These are phyloP conservation scores for Chirona hameri DNA, from an alignment of 2,888 invertebrate genomes.

Conservation along the genomic window DNA sequence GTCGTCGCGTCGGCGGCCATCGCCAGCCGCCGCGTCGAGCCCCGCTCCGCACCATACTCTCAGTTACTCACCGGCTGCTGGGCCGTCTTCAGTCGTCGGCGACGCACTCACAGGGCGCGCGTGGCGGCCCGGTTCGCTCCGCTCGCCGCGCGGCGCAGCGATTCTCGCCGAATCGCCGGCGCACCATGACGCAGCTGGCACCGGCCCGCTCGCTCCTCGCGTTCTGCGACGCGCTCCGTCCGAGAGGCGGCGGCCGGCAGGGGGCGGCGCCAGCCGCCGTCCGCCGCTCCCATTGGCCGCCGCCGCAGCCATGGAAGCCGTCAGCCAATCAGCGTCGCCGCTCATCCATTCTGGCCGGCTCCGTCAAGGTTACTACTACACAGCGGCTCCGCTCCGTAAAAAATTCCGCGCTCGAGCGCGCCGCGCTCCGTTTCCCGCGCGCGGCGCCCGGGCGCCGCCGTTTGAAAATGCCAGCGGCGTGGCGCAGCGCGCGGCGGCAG, in stretches of 20 bases:
- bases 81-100: not conserved
- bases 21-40: too few species aligned
- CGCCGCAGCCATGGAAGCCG: slow-evolving; percentile 1
- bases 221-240: not conserved
- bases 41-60: not conserved
- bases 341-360: slow-evolving; percentile 9
- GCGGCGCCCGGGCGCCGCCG: not conserved
- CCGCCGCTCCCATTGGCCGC: not conserved
- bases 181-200: not conserved
- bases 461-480: not conserved
- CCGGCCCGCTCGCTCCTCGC: not conserved
- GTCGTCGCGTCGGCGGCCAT: too few species aligned
- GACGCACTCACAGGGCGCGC: not conserved
- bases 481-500: not conserved
- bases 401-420: slow-evolving; percentile 1
- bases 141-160: not conserved
- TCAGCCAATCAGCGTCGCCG: not conserved
- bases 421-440: not conserved
- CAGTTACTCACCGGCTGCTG: not conserved
- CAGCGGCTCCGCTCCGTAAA: not conserved
- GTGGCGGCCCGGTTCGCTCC: not conserved
- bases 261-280: not conserved
- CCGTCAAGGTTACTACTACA: slow-evolving; percentile 12
- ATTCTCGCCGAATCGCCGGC: not conserved
- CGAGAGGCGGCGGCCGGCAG: not conserved